Evolutionary conservation across 2,888 invertebrate species (phyloP), one percentile per base, ranked within the genome.

Genomic region (Apantesis nais): DNA sequence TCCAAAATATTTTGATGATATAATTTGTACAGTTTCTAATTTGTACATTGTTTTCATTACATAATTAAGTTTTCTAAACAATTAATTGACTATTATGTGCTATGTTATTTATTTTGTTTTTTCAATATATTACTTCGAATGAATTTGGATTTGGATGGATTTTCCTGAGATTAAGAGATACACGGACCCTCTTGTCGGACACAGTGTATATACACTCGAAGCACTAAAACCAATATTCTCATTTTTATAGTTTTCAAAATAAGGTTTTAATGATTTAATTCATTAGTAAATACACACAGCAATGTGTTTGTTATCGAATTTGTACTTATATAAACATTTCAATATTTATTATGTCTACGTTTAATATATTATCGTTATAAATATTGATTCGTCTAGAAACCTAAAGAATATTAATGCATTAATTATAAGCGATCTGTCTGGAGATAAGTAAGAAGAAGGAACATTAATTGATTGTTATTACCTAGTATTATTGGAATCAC

Each of bases 1-100:
- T 63, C 37, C 44, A 48, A 71, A 52, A 67, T 67, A 61, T 70
- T 66, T 37, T 41, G 39, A 41, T 60, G 41, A 0, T 11, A 58
- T 29, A n/a, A 11, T 55, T 44, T 44, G 44, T 16, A 44, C 16
- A 44, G 14, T 19, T 2, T 2, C 1, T 44, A 11, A 41, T 8
- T 12, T 41, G 41, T 41, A 41, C 41, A 41, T 44, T 44, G 44
- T 44, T 19, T 2, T 44, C 44, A 44, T 44, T 19, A 5, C 2
- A 16, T 8, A 41, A 41, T 41, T 12, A 39, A 11, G 41, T 41
- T 41, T 41, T 16, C 41, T 4, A 11, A 41, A 14, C 14, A 41
- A 16, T 12, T 0, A 14, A 16, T 41, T 1, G 41, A 16, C 14
- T 1, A 2, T 14, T 14, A 41, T 41, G 41, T 41, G 11, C 12